Conservation (phyloP, 2,797 vertebrate species). For the Cryptoprocta ferox region DNA sequence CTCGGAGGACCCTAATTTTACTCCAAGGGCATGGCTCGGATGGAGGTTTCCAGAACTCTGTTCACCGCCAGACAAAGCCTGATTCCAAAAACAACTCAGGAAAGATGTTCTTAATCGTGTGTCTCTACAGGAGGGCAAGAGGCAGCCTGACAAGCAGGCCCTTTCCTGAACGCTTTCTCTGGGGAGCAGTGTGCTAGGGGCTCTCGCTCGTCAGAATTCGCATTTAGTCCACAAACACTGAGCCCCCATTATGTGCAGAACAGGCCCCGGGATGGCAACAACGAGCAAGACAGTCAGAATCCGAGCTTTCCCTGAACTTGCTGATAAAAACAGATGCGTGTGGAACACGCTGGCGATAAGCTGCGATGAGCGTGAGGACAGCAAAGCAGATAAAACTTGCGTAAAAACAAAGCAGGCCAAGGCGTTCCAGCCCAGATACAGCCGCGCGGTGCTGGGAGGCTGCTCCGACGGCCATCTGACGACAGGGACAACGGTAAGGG, state of each 20-base stretch:
- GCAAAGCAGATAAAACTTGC: not conserved
- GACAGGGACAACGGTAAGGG: not conserved
- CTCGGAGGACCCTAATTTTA: slow-evolving; percentile 29
- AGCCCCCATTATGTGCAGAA: not conserved
- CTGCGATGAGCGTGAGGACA: too few relatives aligned
- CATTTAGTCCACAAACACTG: slow-evolving; percentile 1
- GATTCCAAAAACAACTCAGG: slow-evolving; percentile 28
- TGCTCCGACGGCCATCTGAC: slow-evolving; percentile 48
- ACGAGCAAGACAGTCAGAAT: not conserved
- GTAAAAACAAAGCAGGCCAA: not conserved
- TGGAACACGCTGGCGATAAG: too few relatives aligned
- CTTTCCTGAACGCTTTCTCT: not conserved
- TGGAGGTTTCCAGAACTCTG: slow-evolving; percentile 8
- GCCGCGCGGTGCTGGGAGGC: not conserved
- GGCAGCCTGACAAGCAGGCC: not conserved
- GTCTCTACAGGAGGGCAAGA: not conserved
- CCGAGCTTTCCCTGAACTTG: not conserved
- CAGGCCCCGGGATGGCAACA: not conserved
- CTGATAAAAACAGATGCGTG: not conserved
- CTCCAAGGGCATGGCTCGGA: not conserved
- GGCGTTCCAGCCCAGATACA: not conserved
- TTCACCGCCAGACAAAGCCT: slow-evolving; percentile 39
- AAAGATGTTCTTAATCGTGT: not conserved
- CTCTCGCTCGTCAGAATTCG: not conserved
- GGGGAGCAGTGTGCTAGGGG: not conserved